Evolutionary conservation across 1,140 invertebrate species (phyloP).

Genomic region (Drosophila mayri): DNA sequence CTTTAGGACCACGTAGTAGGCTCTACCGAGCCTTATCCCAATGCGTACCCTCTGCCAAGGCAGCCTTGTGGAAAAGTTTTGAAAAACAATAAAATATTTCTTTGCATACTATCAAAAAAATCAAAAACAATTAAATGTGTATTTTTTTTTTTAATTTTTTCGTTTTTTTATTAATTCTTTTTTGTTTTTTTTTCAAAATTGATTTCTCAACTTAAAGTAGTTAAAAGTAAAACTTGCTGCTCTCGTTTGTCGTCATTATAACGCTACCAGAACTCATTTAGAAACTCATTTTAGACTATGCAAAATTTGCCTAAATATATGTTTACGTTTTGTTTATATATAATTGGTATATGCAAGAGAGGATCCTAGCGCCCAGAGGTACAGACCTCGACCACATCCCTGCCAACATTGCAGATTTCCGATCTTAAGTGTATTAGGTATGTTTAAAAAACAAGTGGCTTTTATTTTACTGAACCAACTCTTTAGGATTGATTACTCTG

Average conservation of each 20-base stretch:
- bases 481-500: slow-evolving; percentile 20
- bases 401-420: slow-evolving; percentile 30
- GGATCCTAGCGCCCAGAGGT: slow-evolving; percentile 45
- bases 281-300: slow-evolving; percentile 66
- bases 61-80: slow-evolving; percentile 47
- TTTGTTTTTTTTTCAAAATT: slow-evolving; percentile 27
- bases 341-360: slow-evolving; percentile 64
- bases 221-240: slow-evolving; percentile 62
- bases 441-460: slow-evolving; percentile 29
- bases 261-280: slow-evolving; percentile 56
- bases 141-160: slow-evolving; percentile 19
- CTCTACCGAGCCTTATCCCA: slow-evolving; percentile 85
- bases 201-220: slow-evolving; percentile 49
- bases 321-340: slow-evolving; percentile 40
- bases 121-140: too few species aligned
- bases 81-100: too few species aligned
- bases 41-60: slow-evolving; percentile 88
- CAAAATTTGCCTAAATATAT: slow-evolving; percentile 67
- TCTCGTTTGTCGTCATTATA: slow-evolving; percentile 40
- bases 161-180: slow-evolving; percentile 55
- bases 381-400: slow-evolving; percentile 32
- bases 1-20: too few species aligned
- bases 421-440: slow-evolving; percentile 15
- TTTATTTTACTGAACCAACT: slow-evolving; percentile 39
- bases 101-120: too few species aligned